Percentiles rank a stretch among this genome's conserved stretches.
Conservation (phyloP, 2,113 vertebrate species). For the Oplegnathus fasciatus region DNA sequence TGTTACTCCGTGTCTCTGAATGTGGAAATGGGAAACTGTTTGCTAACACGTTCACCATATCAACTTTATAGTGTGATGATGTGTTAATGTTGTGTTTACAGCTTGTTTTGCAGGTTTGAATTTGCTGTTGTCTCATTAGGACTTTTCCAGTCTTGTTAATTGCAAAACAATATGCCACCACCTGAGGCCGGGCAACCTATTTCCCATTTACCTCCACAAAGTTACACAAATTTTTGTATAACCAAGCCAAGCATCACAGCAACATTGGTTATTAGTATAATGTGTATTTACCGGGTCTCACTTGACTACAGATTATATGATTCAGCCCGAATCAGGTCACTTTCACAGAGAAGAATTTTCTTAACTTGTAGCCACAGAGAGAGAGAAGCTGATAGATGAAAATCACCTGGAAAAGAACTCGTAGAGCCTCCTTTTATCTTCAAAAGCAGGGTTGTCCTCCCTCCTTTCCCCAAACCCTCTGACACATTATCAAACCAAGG, state of each 20-base stretch:
- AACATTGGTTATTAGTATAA: neutral
- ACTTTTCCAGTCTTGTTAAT: too few species aligned
- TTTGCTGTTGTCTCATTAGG: too few species aligned
- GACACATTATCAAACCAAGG: slow-evolving; percentile 38
- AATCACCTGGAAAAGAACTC: slow-evolving; percentile 2
- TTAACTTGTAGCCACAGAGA: neutral
- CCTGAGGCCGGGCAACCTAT: neutral
- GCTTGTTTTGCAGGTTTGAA: too few species aligned
- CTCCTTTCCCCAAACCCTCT: neutral
- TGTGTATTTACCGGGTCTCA: neutral
- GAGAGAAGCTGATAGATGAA: neutral
- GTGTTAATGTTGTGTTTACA: too few species aligned
- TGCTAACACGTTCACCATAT: too few species aligned
- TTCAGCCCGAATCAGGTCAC: neutral
- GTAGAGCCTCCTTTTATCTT: slow-evolving; percentile 44
- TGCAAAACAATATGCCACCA: too few species aligned
- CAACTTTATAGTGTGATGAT: too few species aligned
- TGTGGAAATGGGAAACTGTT: too few species aligned
- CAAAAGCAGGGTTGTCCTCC: slow-evolving; percentile 11
- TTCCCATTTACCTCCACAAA: too few species aligned
- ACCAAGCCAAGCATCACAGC: neutral
- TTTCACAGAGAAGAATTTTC: neutral
- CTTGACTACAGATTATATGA: neutral
- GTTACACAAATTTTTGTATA: neutral
- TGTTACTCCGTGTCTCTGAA: too few species aligned